Evolutionary conservation across 2,113 vertebrate genomes (phyloP).

Genomic region (Pelecanoides urinatrix): DNA sequence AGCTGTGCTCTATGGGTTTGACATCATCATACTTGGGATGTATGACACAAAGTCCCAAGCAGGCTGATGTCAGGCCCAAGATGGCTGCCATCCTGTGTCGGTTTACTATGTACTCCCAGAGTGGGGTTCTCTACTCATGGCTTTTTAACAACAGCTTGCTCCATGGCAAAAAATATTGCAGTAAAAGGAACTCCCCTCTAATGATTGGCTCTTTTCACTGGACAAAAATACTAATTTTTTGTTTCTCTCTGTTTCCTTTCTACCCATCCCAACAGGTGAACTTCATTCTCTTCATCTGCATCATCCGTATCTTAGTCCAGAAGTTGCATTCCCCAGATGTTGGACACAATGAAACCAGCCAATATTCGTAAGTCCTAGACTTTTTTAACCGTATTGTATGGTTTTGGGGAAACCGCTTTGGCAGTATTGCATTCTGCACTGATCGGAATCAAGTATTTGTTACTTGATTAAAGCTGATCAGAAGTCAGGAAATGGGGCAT

Average conservation of each 20-base stretch:
- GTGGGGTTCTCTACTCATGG: constrained; percentile 8
- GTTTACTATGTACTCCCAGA: constrained; percentile 37
- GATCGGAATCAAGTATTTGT: background rate
- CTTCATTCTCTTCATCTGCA: constrained; percentile 91
- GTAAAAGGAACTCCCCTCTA: background rate
- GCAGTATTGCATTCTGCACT: background rate
- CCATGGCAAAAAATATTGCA: background rate
- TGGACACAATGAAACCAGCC: constrained; percentile 87
- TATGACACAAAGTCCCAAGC: constrained; percentile 73
- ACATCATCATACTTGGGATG: constrained; percentile 79
- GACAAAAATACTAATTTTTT: background rate
- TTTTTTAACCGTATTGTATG: background rate
- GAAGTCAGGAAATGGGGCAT: background rate
- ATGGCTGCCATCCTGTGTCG: constrained; percentile 69
- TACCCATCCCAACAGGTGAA: constrained; percentile 77
- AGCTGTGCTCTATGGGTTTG: constrained; percentile 75
- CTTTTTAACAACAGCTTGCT: constrained; percentile 6
- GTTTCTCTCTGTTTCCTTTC: background rate
- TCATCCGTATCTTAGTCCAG: constrained; percentile 93
- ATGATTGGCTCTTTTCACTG: background rate
- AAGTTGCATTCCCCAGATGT: constrained; percentile 93
- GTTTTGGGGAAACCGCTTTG: background rate
- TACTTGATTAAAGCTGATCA: background rate
- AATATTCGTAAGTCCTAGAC: constrained; percentile 85
- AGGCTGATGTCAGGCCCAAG: constrained; percentile 77